Evolutionary conservation across 1,140 invertebrate genomes (phyloP), one percentile per base, ranked within the genome.

Genomic region (Heliconius hermathena): DNA sequence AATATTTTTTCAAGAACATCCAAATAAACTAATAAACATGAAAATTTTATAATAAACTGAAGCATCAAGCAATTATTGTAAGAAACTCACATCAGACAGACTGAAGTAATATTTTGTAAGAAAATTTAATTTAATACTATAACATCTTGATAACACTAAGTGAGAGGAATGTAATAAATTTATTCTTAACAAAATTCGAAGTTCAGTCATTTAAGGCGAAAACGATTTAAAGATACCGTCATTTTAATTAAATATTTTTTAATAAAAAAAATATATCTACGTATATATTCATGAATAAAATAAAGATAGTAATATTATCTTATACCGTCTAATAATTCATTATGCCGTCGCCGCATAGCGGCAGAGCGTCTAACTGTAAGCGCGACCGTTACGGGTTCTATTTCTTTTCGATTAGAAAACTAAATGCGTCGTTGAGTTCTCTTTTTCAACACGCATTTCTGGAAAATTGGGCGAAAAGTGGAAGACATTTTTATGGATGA

Each of bases 81-180:
- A 57, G 57, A 22, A 60, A 66, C 11, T n/a, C 29, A 66, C 22
- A 66, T 66, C 22, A 26, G 57, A 66, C 4, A 22, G 57, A 11
- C 57, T 26, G 22, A 66, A 60, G 54, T 11, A 11, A 26, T 60
- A 60, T 9, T 60, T 60, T 60, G n/a, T 60, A 3, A 26, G 54
- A 60, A 66, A 66, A 66, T n/a, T 26, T 66, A 66, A 66, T 66
- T 66, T 66, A 29, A n/a, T 66, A n/a, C n/a, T n/a, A n/a, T n/a
- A 13, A 29, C 22, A 66, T 66, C 60, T 66, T 29, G 60, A 66
- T 66, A 66, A 29, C 11, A 29, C 60, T 66, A 66, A 66, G 1
- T 66, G 60, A 66, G 11, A 11, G 60, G 2, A 66, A 29, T 13
- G 60, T 26, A 66, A 66, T 29, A 66, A 66, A 66, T 66, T 66